Conservation (phyloP, 1,140 invertebrate species). For the Cydia splendana region DNA sequence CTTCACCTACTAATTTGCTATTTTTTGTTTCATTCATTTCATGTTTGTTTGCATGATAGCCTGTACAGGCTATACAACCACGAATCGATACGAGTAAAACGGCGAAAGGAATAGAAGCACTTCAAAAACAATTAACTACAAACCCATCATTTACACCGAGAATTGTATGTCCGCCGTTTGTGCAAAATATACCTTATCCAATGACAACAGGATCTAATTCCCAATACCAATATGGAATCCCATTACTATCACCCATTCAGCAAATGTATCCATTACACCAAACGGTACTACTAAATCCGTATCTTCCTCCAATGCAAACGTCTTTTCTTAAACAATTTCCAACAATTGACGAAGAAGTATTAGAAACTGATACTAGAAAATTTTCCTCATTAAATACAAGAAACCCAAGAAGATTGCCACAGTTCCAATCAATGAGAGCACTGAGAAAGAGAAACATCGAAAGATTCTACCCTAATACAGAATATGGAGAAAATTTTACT, state of each 20-base stretch:
- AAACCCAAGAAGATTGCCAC: conserved; percentile 57
- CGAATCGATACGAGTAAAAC: conserved; percentile 70
- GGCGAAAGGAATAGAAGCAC: conserved; percentile 65
- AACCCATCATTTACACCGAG: conserved; percentile 76
- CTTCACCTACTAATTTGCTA: conserved; percentile 57
- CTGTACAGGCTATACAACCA: conserved; percentile 77
- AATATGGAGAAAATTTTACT: conserved; percentile 73
- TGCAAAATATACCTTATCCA: conserved; percentile 61
- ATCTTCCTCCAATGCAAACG: conserved; percentile 67
- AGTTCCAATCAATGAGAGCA: conserved; percentile 75
- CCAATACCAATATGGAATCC: conserved; percentile 60
- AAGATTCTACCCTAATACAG: conserved; percentile 75
- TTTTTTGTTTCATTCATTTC: conserved; percentile 63
- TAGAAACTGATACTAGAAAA: conserved; percentile 57
- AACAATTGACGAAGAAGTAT: conserved; percentile 68
- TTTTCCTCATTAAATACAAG: conserved; percentile 71
- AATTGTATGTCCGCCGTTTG: conserved; percentile 73
- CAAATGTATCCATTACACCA: conserved; percentile 72
- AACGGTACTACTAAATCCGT: conserved; percentile 69
- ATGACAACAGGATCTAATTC: conserved; percentile 46
- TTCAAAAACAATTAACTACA: conserved; percentile 75
- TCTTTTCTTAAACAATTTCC: conserved; percentile 71
- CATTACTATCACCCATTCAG: conserved; percentile 69
- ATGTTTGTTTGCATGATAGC: conserved; percentile 70
- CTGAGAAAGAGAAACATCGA: conserved; percentile 75